Evolutionary conservation across 2,113 vertebrate genomes (phyloP).

Genomic region (Hiodon alosoides): DNA sequence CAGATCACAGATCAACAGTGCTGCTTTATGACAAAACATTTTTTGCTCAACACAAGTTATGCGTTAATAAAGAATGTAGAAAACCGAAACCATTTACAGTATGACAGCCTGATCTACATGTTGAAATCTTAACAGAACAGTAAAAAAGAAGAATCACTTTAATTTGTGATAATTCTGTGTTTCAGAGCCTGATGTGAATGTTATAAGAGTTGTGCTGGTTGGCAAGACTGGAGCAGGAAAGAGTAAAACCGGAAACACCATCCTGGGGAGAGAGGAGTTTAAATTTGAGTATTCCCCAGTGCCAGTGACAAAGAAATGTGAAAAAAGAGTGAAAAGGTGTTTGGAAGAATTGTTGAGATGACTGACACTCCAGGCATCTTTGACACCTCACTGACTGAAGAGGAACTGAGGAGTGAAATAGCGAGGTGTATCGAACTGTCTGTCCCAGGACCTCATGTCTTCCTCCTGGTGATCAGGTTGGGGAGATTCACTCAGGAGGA

Average conservation of each 20-base stretch:
- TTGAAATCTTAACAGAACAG: no score
- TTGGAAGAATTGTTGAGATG: slow-evolving; percentile 38
- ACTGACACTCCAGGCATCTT: slow-evolving; percentile 64
- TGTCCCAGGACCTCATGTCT: slow-evolving; percentile 15
- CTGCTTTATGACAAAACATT: no score
- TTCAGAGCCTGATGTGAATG: not conserved
- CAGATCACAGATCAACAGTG: no score
- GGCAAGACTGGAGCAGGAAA: slow-evolving; percentile 43
- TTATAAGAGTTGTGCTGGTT: slow-evolving; percentile 30
- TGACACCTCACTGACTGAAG: slow-evolving; percentile 42
- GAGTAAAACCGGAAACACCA: slow-evolving; percentile 48
- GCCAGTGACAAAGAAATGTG: slow-evolving; percentile 21
- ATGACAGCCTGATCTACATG: no score
- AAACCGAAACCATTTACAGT: no score
- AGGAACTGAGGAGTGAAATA: slow-evolving; percentile 46
- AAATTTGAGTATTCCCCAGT: accelerated
- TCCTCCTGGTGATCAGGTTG: slow-evolving; percentile 19
- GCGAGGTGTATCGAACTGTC: slow-evolving; percentile 36
- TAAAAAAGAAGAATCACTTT: not conserved
- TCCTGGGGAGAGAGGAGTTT: slow-evolving; percentile 32
- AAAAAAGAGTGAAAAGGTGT: not conserved
- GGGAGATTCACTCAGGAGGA: slow-evolving; percentile 13
- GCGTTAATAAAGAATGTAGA: no score
- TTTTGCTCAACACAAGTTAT: no score
- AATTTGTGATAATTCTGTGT: not conserved